These are phyloP conservation scores for Vidua macroura DNA, from an alignment of 2,113 vertebrate genomes.

Conservation along the genomic window DNA sequence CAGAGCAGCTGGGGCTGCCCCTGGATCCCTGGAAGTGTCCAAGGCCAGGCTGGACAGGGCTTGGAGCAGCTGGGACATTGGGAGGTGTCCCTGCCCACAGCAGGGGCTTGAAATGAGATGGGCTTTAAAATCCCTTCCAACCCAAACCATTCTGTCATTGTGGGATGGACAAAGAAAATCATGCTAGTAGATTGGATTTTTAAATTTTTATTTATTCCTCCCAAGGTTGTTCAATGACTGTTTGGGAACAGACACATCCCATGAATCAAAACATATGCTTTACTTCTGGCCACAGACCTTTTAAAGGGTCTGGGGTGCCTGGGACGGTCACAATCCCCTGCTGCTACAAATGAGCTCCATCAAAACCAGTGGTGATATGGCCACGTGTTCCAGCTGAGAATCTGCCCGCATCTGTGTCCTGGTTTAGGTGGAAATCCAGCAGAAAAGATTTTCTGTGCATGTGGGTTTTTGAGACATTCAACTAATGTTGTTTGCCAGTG, in stretches of 20 bases:
- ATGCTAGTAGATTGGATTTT: no score
- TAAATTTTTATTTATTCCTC: background rate
- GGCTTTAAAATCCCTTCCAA: background rate
- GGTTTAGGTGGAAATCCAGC: background rate
- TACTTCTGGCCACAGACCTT: background rate
- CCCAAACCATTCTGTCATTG: background rate
- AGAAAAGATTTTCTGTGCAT: background rate
- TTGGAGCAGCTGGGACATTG: rapidly evolving
- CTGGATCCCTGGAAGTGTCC: background rate
- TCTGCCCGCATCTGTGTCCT: background rate
- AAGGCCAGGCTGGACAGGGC: background rate
- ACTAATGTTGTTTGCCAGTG: background rate
- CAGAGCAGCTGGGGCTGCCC: background rate
- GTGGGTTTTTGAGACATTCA: background rate
- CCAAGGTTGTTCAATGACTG: background rate
- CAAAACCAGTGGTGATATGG: background rate
- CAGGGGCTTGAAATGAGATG: background rate
- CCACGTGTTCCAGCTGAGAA: background rate
- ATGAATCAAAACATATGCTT: background rate
- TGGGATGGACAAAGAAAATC: background rate
- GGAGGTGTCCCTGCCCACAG: background rate
- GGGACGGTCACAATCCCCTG: background rate
- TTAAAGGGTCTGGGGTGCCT: background rate
- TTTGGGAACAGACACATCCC: background rate
- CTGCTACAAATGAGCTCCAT: background rate